Evolutionary conservation across 35 echinoderm and acorn worm species (phyloP), one percentile per base, ranked within the genome.

Genomic region (Eucidaris tribuloides): DNA sequence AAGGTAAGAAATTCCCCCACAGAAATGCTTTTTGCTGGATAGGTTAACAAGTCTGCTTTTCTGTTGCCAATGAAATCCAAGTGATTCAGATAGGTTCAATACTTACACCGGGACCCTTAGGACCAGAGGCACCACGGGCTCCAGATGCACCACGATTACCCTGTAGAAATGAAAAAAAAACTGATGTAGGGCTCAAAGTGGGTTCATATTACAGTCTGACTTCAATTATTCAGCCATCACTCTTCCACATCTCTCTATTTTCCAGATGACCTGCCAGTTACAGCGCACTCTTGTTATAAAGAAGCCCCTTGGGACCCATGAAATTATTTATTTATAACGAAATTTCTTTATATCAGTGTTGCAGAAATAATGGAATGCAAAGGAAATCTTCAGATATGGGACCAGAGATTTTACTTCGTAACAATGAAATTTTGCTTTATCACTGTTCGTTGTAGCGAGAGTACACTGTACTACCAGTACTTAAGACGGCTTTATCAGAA

Each of bases 71-170:
- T n/a, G n/a, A n/a, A n/a, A n/a, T n/a, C n/a, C n/a, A 15, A 28
- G 5, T 15, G 24, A 11, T 32, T 64, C 24, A 14, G 5, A 64
- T 3, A 64, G 61, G 19, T 5, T 15, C 30, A 60, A 9, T 1
- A 64, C 61, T 64, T 64, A 64, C 61, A 28, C 1, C 3, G 17
- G 61, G 61, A 32, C 61, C 61, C 29, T 64, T 64, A 64, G 61
- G 19, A 39, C 80, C 80, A n/a, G 32, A 42, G 14, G 36, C 56
- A 5, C 80, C 80, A 82, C 52, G 80, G 41, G 37, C 17, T 63
- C 80, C 80, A 18, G 42, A 70, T 27, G 28, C 35, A 22, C 82
- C 82, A 30, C 82, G 59, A 28, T 17, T 2, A 71, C 82, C 82
- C 82, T 84, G 7, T 46, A 5, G 4, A 59, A 29, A 84, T 70